Evolutionary conservation across 2,113 vertebrate genomes (phyloP).

Genomic region (Ifrita kowaldi): DNA sequence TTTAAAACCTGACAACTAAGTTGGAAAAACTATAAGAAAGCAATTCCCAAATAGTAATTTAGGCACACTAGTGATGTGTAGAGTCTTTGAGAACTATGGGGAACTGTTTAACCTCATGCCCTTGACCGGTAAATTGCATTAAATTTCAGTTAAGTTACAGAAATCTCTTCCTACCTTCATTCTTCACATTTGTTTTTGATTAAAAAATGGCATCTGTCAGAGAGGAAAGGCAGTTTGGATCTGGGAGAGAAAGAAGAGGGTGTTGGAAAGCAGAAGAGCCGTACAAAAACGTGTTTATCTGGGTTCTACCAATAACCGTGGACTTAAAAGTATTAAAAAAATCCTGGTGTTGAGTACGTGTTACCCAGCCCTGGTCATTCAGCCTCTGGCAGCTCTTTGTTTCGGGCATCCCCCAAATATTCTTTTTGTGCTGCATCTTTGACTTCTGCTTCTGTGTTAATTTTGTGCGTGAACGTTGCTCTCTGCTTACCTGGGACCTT

Average conservation of each 20-base stretch:
- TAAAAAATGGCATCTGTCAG: background rate
- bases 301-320: background rate
- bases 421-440: background rate
- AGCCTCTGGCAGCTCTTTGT: accelerated
- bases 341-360: background rate
- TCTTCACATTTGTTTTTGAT: background rate
- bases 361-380: background rate
- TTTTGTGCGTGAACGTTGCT: background rate
- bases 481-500: background rate
- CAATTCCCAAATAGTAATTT: background rate
- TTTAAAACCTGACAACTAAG: background rate
- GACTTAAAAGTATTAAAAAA: background rate
- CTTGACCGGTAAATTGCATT: background rate
- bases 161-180: background rate
- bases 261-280: background rate
- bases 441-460: background rate
- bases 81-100: background rate
- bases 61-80: background rate
- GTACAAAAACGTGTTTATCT: background rate
- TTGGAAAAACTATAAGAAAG: background rate
- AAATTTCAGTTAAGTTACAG: background rate
- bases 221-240: background rate
- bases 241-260: background rate
- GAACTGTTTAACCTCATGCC: background rate
- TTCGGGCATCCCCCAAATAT: background rate